These are phyloP conservation scores for Ridgeia piscesae DNA, from an alignment of 1,140 invertebrate species.

Conservation along the genomic window DNA sequence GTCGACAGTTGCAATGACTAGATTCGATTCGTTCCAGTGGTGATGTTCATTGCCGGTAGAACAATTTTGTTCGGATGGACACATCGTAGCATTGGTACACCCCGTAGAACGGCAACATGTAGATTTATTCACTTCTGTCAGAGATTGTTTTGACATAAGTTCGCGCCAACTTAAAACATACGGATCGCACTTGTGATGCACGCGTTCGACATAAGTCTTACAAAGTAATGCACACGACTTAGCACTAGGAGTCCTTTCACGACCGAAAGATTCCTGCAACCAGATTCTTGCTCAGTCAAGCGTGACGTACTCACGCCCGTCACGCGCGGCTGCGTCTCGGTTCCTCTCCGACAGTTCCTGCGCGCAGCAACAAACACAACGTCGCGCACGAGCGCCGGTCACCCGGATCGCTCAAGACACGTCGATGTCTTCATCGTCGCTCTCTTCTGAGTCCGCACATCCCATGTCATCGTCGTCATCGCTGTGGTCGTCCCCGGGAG, in stretches of 20 bases:
- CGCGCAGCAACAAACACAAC: background rate
- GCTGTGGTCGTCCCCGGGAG: conserved; percentile 7
- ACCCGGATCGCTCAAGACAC: background rate
- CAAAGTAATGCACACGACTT: background rate
- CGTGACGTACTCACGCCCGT: background rate
- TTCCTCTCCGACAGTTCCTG: background rate
- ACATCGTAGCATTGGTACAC: background rate
- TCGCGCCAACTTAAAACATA: background rate
- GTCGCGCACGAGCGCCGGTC: background rate
- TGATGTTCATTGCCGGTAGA: no score
- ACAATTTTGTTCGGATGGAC: background rate
- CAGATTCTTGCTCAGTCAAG: background rate
- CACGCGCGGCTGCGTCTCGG: background rate
- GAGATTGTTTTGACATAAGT: no score
- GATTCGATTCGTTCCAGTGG: background rate
- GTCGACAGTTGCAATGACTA: background rate
- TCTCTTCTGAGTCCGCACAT: conserved; percentile 22
- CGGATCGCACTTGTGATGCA: background rate
- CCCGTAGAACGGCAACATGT: background rate
- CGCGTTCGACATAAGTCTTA: background rate
- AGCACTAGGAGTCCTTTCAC: background rate
- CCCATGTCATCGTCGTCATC: conserved; percentile 28
- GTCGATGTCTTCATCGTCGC: conserved; percentile 23
- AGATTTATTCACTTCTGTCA: background rate
- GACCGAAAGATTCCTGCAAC: background rate